Base-by-base conservation (phyloP, 2,797 vertebrate species). In the Eulemur mongoz region DNA sequence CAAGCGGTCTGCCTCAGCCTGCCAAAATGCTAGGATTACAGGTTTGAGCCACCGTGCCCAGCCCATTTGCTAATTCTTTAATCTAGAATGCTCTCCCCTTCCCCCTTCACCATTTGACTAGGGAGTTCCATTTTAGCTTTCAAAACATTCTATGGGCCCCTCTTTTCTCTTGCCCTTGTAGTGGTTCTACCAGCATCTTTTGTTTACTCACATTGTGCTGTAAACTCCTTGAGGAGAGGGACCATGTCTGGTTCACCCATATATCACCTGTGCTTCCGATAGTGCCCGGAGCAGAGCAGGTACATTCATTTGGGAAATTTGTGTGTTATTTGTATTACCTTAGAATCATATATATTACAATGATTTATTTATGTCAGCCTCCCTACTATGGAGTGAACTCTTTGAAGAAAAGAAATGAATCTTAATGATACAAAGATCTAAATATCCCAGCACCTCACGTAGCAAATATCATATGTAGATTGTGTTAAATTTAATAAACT, bases 91-190 rank as follows among this genome's bases (percentile, higher is more conserved):
- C 5, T 35, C 12, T 93, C 22, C n/a, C n/a, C 18, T 86, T 43
- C 8, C 9, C 7, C 8, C 10, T 81, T 63, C 23, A 40, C 2
- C 25, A 43, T 78, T 6, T 54, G 73, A 89, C 40, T 30, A 45
- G 12, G 40, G 30, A 89, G 50, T 94, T 92, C 73, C 38, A 48
- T 63, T 94, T 94, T 92, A 86, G n/a, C 45, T 94, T 95, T 81
- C 14, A 85, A n/a, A 90, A 86, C 45, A 78, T 82, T 65, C 13
- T 63, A 32, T 43, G 40, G 65, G 40, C 1, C 22, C 27, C 57
- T 91, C 65, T 85, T 48, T 81, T 70, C 57, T 54, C 30, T 40
- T n/a, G 76, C 54, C 27, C 40, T 67, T 79, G 9, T 43, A 61
- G 40, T 48, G 17, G 63, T 72, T 83, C 43, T 69, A 8, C 25